A percentile compares a stretch with the other conserved stretches of the same genome.
These are phyloP conservation scores for Macroglossus sobrinus DNA, from an alignment of 2,113 vertebrate species.

Conservation along the genomic window DNA sequence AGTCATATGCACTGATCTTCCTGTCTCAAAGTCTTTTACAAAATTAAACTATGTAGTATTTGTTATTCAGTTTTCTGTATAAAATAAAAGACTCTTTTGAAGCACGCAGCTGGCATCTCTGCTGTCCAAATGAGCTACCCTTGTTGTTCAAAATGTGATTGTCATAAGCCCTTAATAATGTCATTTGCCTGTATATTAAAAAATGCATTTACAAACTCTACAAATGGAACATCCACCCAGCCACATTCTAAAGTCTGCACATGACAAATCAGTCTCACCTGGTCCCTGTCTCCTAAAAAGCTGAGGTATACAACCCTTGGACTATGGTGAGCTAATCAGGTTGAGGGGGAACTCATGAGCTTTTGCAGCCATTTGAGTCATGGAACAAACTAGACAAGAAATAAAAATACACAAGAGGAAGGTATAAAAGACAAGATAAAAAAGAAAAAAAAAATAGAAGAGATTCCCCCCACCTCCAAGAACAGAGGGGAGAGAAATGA, in stretches of 20 bases:
- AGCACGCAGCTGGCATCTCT: background rate
- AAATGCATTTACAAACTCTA: background rate
- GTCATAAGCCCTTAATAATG: background rate
- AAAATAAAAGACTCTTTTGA: conserved; percentile 35
- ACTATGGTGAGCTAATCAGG: background rate
- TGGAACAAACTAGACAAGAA: background rate
- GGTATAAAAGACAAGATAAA: background rate
- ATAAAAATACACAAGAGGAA: background rate
- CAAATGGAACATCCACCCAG: background rate
- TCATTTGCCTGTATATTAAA: background rate
- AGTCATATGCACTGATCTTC: background rate
- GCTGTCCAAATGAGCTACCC: background rate
- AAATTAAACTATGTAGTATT: conserved; percentile 1
- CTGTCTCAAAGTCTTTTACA: background rate
- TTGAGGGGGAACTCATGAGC: background rate
- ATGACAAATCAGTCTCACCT: background rate
- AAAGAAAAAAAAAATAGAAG: background rate
- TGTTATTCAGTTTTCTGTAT: background rate
- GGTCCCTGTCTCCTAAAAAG: background rate
- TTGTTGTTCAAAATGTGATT: background rate
- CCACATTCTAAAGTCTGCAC: background rate
- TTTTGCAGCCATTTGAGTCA: background rate
- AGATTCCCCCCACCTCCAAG: background rate
- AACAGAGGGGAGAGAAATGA: background rate
- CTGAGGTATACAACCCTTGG: background rate